Evolutionary conservation across 2,797 vertebrate genomes (phyloP), one percentile per base, ranked within the genome.

Genomic region (Coracias cyanogaster): DNA sequence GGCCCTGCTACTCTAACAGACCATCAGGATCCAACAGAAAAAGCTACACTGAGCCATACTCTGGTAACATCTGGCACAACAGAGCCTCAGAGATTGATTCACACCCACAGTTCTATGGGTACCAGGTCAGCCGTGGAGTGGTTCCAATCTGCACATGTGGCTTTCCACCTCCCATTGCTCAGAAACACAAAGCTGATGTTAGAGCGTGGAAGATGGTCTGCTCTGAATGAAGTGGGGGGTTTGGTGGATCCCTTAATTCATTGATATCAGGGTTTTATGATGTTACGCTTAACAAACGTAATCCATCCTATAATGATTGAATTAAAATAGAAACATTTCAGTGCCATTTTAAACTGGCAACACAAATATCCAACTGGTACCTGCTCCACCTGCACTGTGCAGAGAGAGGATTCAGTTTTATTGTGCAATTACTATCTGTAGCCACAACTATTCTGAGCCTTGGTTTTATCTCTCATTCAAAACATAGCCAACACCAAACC

Each of bases 111-210:
- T 16, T 45, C 4, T 2, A 16, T 1, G 29, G n/a, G 35, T 45
- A 48, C 6, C 15, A 18, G 33, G 67, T 41, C 28, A 35, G 41
- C n/a, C 48, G 48, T 37, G 37, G 48, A 37, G 26, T 8, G 33
- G 13, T 37, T 52, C 29, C 5, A 2, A 20, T 15, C 37, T 17
- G 15, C 21, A 16, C 1, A 0, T 0, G 1, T 17, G 49, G 18
- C 15, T 25, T 55, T 49, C 25, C 1, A 1, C 19, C 43, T 39
- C 72, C n/a, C 20, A 1, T 21, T 3, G 3, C 20, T 41, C 37
- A 57, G 16, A 57, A 62, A 21, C 2, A 0, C 5, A 18, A 72
- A 28, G 22, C 12, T 33, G 37, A 21, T 7, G 8, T 28, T n/a
- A 16, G 10, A 45, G 33, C 22, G 21, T 80, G 64, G 12, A 89